phyloP scores from a whole-genome alignment of 2,888 invertebrate genomes.

The Argyresthia albistria region DNA sequence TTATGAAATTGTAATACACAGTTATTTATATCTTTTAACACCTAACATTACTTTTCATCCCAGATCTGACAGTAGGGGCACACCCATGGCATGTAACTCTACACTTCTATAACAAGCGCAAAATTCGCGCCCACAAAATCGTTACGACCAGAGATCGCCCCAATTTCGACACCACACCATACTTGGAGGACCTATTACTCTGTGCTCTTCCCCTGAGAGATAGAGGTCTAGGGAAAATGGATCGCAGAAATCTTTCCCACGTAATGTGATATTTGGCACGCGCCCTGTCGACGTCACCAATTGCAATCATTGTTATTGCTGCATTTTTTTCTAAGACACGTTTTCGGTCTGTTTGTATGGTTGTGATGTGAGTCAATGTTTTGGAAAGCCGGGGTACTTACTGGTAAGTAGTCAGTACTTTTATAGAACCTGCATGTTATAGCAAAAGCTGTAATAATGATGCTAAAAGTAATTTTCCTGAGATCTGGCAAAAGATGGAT shows the following conservation, averaged over 20 bases:
- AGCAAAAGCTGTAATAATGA: background rate
- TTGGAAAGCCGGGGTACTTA: background rate
- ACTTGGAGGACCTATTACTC: background rate
- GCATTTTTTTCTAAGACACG: conserved; percentile 5
- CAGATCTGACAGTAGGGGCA: too few species aligned
- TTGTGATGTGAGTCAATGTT: conserved; percentile 4
- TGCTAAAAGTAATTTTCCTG: too few species aligned
- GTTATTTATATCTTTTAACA: too few species aligned
- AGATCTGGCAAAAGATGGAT: background rate
- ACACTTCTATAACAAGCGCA: too few species aligned
- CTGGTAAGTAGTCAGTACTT: background rate
- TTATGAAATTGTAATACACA: too few species aligned
- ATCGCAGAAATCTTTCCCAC: conserved; percentile 5
- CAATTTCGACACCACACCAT: background rate
- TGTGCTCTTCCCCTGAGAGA: background rate
- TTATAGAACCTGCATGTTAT: background rate
- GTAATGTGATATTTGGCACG: conserved; percentile 8
- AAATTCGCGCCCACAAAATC: background rate
- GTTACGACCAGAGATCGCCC: background rate
- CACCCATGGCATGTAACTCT: too few species aligned
- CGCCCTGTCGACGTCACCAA: conserved; percentile 4
- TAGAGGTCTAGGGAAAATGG: background rate
- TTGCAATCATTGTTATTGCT: conserved; percentile 10
- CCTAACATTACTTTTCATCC: too few species aligned
- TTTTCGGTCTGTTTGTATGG: conserved; percentile 2